Conservation (phyloP, 2,888 invertebrate genomes). For the Ochropleura leucogaster region DNA sequence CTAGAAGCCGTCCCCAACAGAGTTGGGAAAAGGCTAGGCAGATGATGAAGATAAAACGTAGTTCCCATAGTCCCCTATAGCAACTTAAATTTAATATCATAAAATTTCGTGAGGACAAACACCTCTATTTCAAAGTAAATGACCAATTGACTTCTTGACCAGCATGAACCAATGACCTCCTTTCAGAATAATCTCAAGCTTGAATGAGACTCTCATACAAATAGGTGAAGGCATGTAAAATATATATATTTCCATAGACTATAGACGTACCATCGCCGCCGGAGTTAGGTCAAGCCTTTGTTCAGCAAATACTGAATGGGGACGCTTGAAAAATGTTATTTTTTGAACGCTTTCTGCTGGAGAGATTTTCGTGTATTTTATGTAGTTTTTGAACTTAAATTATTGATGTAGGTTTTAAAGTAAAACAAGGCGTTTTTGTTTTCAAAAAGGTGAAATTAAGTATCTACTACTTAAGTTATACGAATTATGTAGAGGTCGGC, state of each 20-base stretch:
- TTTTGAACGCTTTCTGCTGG: constrained; percentile 39
- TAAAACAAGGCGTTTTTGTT: neutral
- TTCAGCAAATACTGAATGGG: constrained; percentile 66
- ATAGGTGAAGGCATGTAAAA: constrained; percentile 23
- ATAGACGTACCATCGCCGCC: constrained; percentile 47
- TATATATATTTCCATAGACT: constrained; percentile 28
- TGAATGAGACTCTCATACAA: constrained; percentile 23
- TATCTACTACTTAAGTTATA: no score
- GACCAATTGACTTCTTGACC: neutral
- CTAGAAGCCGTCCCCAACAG: no score
- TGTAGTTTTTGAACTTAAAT: neutral
- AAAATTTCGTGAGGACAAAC: no score
- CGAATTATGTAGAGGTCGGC: no score
- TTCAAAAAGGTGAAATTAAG: no score
- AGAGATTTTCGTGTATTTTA: constrained; percentile 12
- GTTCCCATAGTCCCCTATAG: no score
- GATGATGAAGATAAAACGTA: no score
- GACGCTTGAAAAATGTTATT: constrained; percentile 44
- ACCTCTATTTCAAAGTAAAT: neutral
- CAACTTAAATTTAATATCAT: no score
- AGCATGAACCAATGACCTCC: constrained; percentile 14
- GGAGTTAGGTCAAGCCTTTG: constrained; percentile 68
- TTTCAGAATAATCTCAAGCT: constrained; percentile 13
- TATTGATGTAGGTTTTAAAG: neutral
- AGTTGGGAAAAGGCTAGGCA: no score